phyloP scores from a whole-genome alignment of 2,113 vertebrate species.

The Notiomystis cincta region DNA sequence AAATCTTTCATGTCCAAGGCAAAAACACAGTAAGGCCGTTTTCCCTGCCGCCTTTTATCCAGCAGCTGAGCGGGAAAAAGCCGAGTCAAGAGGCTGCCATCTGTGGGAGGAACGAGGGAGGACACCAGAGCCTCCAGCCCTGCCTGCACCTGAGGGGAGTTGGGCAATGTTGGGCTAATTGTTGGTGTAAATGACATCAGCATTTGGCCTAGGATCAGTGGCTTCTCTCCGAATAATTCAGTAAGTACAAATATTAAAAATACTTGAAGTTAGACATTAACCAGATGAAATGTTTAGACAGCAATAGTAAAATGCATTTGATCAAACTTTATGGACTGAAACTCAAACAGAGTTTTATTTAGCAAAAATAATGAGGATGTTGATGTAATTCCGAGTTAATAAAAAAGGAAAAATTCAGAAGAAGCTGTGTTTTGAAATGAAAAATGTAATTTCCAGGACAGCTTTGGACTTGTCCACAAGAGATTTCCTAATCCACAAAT shows the following conservation, averaged over 20 bases:
- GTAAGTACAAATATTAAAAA: conserved; percentile 68
- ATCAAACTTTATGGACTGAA: conserved; percentile 57
- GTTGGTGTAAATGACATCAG: conserved; percentile 54
- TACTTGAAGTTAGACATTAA: conserved; percentile 62
- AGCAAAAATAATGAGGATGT: conserved; percentile 42
- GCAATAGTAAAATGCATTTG: conserved; percentile 53
- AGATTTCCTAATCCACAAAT: neutral
- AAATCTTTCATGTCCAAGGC: conserved; percentile 12
- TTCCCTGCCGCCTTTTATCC: neutral
- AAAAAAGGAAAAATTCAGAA: neutral
- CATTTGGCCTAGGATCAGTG: conserved; percentile 47
- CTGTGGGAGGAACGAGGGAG: conserved; percentile 55
- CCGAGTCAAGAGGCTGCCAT: conserved; percentile 67
- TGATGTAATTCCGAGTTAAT: conserved; percentile 39
- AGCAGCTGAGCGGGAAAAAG: neutral
- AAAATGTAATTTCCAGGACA: neutral
- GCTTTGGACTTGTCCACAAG: neutral
- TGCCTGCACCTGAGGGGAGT: neutral
- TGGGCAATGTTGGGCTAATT: conserved; percentile 32
- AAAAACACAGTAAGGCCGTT: neutral
- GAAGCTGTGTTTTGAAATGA: neutral
- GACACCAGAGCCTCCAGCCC: neutral
- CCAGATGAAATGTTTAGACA: conserved; percentile 59
- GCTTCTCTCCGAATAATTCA: conserved; percentile 50
- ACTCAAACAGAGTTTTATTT: conserved; percentile 60